Conservation (phyloP, 2,113 vertebrate genomes). For the Protobothrops flavoviridis region DNA sequence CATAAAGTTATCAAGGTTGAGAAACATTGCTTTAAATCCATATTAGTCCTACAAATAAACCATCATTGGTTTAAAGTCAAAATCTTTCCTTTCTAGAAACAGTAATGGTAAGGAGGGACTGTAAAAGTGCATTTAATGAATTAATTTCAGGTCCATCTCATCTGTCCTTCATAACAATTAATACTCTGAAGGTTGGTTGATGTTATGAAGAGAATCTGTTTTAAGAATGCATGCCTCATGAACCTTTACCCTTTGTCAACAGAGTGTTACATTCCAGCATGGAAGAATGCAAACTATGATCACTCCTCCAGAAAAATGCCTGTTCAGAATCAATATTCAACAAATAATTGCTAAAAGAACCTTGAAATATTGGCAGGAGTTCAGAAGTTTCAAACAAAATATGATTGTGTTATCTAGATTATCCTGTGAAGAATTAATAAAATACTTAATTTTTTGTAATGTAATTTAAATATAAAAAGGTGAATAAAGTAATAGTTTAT, state of each 20-base stretch:
- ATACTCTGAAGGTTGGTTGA: background rate
- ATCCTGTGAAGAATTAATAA: constrained; percentile 15
- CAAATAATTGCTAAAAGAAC: constrained; percentile 16
- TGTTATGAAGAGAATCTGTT: constrained; percentile 30
- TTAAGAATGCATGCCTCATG: constrained; percentile 3
- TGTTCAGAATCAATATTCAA: constrained; percentile 19
- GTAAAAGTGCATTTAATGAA: constrained; percentile 8
- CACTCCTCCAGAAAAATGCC: constrained; percentile 13
- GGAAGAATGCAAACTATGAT: constrained; percentile 5
- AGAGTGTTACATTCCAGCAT: constrained; percentile 11
- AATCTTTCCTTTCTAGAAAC: background rate
- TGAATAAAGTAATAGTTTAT: background rate
- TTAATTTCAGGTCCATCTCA: background rate
- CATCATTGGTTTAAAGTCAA: background rate
- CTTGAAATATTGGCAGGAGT: constrained; percentile 6
- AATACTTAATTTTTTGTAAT: constrained; percentile 17
- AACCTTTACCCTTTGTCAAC: constrained; percentile 11
- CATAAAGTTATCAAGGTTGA: background rate
- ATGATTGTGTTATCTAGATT: constrained; percentile 10
- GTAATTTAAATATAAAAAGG: background rate
- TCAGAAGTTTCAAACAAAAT: constrained; percentile 26
- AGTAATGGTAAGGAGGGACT: background rate
- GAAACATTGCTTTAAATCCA: background rate
- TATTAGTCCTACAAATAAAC: background rate
- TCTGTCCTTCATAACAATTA: background rate